Evolutionary conservation across 2,113 vertebrate species (phyloP), one percentile per base, ranked within the genome.

Genomic region (Lepidothrix coronata): DNA sequence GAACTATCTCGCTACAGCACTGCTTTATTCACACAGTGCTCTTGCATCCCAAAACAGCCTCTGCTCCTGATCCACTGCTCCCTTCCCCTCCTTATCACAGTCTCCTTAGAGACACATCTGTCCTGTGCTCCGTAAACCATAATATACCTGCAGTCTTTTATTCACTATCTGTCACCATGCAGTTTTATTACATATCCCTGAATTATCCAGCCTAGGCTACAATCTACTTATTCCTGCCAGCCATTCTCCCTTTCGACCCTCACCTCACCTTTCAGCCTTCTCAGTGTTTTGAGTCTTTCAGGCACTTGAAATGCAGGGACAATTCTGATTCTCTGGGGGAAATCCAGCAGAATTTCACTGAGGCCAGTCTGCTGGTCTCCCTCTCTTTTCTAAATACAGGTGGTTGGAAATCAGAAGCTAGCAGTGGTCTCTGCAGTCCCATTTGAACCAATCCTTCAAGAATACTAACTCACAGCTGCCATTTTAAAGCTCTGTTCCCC

Each of bases 121-220:
- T 96, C 96, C 93, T 85, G 84, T 89, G 93, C 87, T 95, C 87
- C 6, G 14, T 94, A 95, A 96, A 93, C 91, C 84, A 62, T 82
- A 93, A 96, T 96, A 82, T 89, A 96, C 93, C 93, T 49, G 68
- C 30, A 95, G 91, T 82, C 87, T 91, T 97, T 95, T 97, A 95
- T 89, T 95, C 96, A 82, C 91, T 96, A n/a, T 43, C 87, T 24
- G 6, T 94, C 94, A 91, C 84, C 24, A 22, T 35, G 77, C 70
- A 62, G 89, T 93, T 97, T 96, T 94, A 95, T 96, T 96, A 89
- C 91, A 93, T 77, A 89, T 91, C 66, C 71, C 93, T 89, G 96
- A 95, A 91, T 96, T 97, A 94, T 72, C 86, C 95, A 95, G 84
- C 70, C 87, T 27, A 70, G 74, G 22, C 80, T 84, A 43, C 89